phyloP scores from a whole-genome alignment of 2,888 invertebrate genomes.

The Dasypogon diadema region DNA sequence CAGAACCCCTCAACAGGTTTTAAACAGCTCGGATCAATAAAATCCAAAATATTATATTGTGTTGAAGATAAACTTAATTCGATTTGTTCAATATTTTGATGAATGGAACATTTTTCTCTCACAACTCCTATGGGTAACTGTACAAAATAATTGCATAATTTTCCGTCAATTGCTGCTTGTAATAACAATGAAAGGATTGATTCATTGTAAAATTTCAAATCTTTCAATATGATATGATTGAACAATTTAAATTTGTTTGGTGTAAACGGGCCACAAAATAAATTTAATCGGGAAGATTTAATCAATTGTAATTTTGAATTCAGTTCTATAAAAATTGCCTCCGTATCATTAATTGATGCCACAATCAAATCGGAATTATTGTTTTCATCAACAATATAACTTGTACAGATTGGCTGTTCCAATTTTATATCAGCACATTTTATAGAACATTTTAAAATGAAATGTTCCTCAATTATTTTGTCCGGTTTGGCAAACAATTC shows the following conservation, averaged over 20 bases:
- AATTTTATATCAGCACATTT: slow-evolving; percentile 68
- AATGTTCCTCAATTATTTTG: slow-evolving; percentile 74
- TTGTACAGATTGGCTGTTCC: slow-evolving; percentile 56
- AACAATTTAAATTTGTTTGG: slow-evolving; percentile 58
- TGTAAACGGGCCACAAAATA: slow-evolving; percentile 69
- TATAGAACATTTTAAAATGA: slow-evolving; percentile 71
- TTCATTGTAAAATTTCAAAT: slow-evolving; percentile 80
- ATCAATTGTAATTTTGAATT: slow-evolving; percentile 65
- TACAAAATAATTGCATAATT: slow-evolving; percentile 69
- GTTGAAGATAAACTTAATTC: slow-evolving; percentile 60
- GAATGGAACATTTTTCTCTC: slow-evolving; percentile 68
- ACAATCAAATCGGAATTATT: slow-evolving; percentile 62
- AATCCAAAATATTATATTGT: slow-evolving; percentile 70
- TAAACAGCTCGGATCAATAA: slow-evolving; percentile 71
- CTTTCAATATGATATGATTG: slow-evolving; percentile 71
- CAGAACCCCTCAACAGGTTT: slow-evolving; percentile 77
- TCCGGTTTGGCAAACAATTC: slow-evolving; percentile 77
- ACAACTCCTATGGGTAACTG: slow-evolving; percentile 67
- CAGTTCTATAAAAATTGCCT: slow-evolving; percentile 64
- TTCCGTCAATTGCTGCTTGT: slow-evolving; percentile 71
- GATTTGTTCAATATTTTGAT: slow-evolving; percentile 60
- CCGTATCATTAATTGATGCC: slow-evolving; percentile 61
- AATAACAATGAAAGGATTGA: slow-evolving; percentile 78
- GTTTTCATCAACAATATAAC: slow-evolving; percentile 62
- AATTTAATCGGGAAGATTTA: slow-evolving; percentile 71